Evolutionary conservation across 2,888 invertebrate species (phyloP).

Genomic region (Dascillus cervinus): DNA sequence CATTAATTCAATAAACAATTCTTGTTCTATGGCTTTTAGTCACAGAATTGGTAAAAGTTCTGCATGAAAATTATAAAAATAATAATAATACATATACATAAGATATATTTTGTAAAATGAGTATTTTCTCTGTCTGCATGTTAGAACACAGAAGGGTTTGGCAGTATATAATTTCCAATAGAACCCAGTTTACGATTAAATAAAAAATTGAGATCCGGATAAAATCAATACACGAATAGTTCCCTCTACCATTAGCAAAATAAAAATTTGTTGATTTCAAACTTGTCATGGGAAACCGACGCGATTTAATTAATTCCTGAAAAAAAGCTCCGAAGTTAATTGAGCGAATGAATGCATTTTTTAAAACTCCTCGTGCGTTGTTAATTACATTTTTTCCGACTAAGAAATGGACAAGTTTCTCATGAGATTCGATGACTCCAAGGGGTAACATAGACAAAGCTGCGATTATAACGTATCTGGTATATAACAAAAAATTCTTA

Average conservation of each 20-base stretch:
- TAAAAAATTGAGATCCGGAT: conserved; percentile 34
- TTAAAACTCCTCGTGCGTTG: too few relatives aligned
- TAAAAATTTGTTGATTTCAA: too few relatives aligned
- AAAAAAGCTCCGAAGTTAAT: too few relatives aligned
- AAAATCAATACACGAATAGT: conserved; percentile 24
- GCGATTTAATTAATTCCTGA: too few relatives aligned
- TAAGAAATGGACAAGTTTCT: too few relatives aligned
- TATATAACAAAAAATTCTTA: conserved; percentile 23
- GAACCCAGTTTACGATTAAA: conserved; percentile 14
- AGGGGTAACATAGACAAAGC: too few relatives aligned
- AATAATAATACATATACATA: conserved; percentile 18
- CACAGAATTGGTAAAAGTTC: too few relatives aligned
- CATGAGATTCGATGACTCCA: too few relatives aligned
- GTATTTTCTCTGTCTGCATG: conserved; percentile 22
- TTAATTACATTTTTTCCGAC: too few relatives aligned
- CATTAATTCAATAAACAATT: conserved; percentile 6
- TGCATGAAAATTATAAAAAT: conserved; percentile 22
- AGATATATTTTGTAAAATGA: conserved; percentile 17
- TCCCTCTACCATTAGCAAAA: conserved; percentile 40
- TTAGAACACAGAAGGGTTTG: conserved; percentile 18
- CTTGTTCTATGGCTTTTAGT: conserved; percentile 29
- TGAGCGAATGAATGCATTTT: too few relatives aligned
- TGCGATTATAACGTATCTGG: too few relatives aligned
- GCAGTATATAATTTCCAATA: conserved; percentile 16
- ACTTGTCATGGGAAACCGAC: too few relatives aligned